Evolutionary conservation across 2,888 invertebrate genomes (phyloP), one percentile per base, ranked within the genome.

Genomic region (Chydorus sphaericus): DNA sequence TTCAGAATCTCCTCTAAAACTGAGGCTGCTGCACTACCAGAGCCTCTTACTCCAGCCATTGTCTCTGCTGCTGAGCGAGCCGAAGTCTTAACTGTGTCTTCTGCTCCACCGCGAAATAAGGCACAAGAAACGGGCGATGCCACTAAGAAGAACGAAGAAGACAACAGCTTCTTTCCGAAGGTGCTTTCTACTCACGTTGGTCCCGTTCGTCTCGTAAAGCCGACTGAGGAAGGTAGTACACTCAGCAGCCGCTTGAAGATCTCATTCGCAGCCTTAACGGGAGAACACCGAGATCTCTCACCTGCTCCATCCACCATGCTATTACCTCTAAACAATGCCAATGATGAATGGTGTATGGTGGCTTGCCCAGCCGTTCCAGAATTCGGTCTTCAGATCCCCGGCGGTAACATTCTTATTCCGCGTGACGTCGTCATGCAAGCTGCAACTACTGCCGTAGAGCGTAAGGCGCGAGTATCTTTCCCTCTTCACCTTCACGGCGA

Each of bases 311-410:
- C 44, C 7, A 44, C 26, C 14, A 44, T 44, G 44, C 7, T 53
- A 3, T 7, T 53, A 28, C 53, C 53, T 4, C 20, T 53, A 26
- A 20, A 37, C 20, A 37, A 23, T 16, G n/a, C 29, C 7, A 28
- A 53, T 8, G 53, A 53, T 53, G 37, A 29, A 7, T 53, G 53
- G 53, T 53, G 53, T 26, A 20, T 53, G 6, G 53, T 53, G 11
- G 38, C 53, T 5, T 11, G 36, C 33, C 18, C 20, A 18, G 36
- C 28, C 20, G 26, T 53, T 29, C 28, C 37, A 10, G 29, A 53
- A 5, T 20, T 11, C 23, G 53, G 53, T 10, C 38, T 53, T 23
- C 37, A n/a, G 23, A 36, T 53, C 16, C 53, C 53, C 28, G 53
- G 53, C 10, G n/a, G 28, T 20, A 38, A 31, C 3, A 28, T 36